phyloP scores from a whole-genome alignment of 2,888 invertebrate species.

The Noctua comes region DNA sequence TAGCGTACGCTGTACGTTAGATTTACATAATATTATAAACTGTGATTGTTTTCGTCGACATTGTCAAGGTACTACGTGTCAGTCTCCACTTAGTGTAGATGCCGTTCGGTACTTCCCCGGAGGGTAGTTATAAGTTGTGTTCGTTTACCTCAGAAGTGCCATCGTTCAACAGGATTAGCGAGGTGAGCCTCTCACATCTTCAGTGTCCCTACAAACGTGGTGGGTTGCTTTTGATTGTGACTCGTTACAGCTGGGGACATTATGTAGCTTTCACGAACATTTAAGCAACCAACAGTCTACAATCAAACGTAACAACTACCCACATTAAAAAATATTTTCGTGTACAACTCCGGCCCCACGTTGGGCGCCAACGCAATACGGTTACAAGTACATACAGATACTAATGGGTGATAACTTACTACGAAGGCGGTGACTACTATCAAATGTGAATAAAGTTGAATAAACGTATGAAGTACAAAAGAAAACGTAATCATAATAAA shows the following conservation, averaged over 20 bases:
- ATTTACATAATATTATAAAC: constrained; percentile 72
- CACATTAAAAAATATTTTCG: constrained; percentile 29
- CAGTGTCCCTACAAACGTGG: constrained; percentile 28
- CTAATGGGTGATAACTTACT: constrained; percentile 57
- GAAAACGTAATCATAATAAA: constrained; percentile 82
- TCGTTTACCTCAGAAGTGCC: constrained; percentile 88
- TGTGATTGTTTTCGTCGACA: constrained; percentile 83
- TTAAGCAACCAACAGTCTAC: constrained; percentile 10
- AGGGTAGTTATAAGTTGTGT: constrained; percentile 81
- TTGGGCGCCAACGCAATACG: constrained; percentile 67
- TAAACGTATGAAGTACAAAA: constrained; percentile 86
- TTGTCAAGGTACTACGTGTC: constrained; percentile 81
- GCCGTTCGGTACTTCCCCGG: constrained; percentile 66
- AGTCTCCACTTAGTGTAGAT: constrained; percentile 68
- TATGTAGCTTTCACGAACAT: constrained; percentile 27
- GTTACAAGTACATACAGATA: constrained; percentile 46
- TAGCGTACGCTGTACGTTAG: constrained; percentile 46
- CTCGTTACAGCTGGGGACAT: constrained; percentile 5
- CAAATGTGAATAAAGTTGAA: constrained; percentile 59
- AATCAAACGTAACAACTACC: constrained; percentile 32
- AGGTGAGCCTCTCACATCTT: constrained; percentile 56
- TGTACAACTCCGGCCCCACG: constrained; percentile 59
- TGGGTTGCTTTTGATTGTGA: constrained; percentile 38
- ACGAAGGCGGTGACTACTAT: constrained; percentile 76
- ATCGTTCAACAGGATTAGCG: constrained; percentile 72